Conservation (phyloP, 2,797 vertebrate genomes). For the Propithecus perrieri region DNA sequence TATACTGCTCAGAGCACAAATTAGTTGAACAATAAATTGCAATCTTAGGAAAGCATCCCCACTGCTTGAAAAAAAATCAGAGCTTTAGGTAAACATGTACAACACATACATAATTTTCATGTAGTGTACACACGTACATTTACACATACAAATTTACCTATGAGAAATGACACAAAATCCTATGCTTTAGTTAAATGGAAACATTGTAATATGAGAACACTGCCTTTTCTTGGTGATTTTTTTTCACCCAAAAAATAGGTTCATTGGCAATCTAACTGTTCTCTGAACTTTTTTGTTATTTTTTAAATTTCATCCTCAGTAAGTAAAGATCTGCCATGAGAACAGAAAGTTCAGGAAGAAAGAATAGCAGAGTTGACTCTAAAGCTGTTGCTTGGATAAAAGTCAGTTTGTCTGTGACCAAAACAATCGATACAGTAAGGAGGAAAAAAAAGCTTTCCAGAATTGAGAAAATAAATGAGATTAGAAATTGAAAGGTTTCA, state of each 20-base stretch:
- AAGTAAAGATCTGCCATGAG: neutral
- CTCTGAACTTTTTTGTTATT: neutral
- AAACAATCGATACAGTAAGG: neutral
- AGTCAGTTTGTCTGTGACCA: neutral
- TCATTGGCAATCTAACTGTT: neutral
- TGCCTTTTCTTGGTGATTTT: neutral
- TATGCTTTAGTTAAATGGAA: neutral
- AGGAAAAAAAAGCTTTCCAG: neutral
- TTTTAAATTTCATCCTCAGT: neutral
- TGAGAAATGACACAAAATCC: neutral
- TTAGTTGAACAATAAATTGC: neutral
- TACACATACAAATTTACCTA: neutral
- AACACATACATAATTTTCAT: neutral
- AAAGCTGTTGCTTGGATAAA: neutral
- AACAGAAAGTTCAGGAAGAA: neutral
- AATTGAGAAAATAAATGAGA: neutral
- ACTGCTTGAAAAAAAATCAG: neutral
- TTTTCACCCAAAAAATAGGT: neutral
- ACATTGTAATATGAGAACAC: neutral
- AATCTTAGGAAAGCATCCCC: neutral
- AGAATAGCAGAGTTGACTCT: neutral
- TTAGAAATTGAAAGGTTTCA: neutral
- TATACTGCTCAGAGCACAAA: neutral
- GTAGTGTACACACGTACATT: neutral
- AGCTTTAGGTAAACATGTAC: neutral